These are phyloP conservation scores for Lomographa bimaculata DNA, from an alignment of 2,888 invertebrate genomes.

Conservation along the genomic window DNA sequence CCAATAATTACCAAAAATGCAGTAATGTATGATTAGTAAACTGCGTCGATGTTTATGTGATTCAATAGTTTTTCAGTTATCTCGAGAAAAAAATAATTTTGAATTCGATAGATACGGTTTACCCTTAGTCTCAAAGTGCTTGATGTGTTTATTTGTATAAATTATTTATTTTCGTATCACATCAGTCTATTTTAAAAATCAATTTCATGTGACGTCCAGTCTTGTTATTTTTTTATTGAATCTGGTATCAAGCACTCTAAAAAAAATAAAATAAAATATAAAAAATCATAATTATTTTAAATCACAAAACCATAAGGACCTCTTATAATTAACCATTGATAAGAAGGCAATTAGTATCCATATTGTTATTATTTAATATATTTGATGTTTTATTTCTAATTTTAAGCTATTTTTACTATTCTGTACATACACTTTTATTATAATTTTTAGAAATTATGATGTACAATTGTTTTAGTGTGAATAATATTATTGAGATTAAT, in stretches of 20 bases:
- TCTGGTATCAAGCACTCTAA: conserved; percentile 55
- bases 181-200: conserved; percentile 21
- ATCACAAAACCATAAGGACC: conserved; percentile 83
- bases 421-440: conserved; percentile 75
- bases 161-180: conserved; percentile 30
- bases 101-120: conserved; percentile 47
- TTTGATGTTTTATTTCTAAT: conserved; percentile 82
- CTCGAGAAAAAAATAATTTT: conserved; percentile 44
- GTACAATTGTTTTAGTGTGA: conserved; percentile 84
- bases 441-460: conserved; percentile 78
- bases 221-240: conserved; percentile 33
- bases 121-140: conserved; percentile 59
- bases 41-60: conserved; percentile 75
- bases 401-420: conserved; percentile 79
- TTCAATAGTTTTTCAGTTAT: conserved; percentile 68
- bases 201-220: conserved; percentile 41
- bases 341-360: conserved; percentile 82
- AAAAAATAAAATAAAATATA: conserved; percentile 37
- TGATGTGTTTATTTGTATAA: conserved; percentile 41
- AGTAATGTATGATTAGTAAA: conserved; percentile 76
- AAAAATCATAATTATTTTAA: conserved; percentile 49
- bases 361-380: conserved; percentile 84
- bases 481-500: conserved; percentile 78
- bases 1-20: conserved; percentile 84
- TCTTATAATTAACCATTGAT: conserved; percentile 84